Evolutionary conservation across 2,888 invertebrate genomes (phyloP).

Genomic region (Apomyelois bistriatella): DNA sequence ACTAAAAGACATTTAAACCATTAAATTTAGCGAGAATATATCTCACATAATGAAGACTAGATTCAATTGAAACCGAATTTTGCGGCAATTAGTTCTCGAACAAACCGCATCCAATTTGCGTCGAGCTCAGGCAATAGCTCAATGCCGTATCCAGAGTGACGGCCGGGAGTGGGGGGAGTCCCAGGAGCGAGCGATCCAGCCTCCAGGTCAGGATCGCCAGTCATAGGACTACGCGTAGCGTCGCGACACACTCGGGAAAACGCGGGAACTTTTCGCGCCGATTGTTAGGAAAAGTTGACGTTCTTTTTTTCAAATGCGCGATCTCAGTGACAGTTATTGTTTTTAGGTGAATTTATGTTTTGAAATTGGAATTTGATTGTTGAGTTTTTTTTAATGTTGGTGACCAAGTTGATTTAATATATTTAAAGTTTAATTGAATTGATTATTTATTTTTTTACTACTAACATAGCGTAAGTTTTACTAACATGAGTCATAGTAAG

Average conservation of each 20-base stretch:
- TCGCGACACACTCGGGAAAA: slow-evolving; percentile 25
- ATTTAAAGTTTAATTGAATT: too few relatives aligned
- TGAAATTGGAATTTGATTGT: not conserved
- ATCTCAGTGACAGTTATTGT: slow-evolving; percentile 7
- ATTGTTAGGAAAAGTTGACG: slow-evolving; percentile 15
- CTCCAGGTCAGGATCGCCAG: slow-evolving; percentile 19
- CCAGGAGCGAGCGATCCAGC: slow-evolving; percentile 26
- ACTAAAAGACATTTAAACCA: too few relatives aligned
- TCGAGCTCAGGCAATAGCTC: slow-evolving; percentile 30
- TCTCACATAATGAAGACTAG: not conserved
- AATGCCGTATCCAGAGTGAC: slow-evolving; percentile 56
- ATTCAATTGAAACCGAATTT: slow-evolving; percentile 13
- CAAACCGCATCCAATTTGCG: slow-evolving; percentile 51
- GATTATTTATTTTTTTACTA: too few relatives aligned
- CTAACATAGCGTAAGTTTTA: too few relatives aligned
- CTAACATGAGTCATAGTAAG: too few relatives aligned
- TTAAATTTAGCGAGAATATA: not conserved
- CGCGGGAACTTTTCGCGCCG: slow-evolving; percentile 18
- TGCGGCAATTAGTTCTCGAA: slow-evolving; percentile 20
- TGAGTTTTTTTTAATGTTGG: not conserved
- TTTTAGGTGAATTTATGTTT: slow-evolving; percentile 10
- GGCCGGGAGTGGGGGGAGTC: slow-evolving; percentile 32
- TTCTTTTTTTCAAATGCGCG: slow-evolving; percentile 12
- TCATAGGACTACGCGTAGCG: slow-evolving; percentile 17
- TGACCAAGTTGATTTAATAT: slow-evolving; percentile 2